These are phyloP conservation scores for Synanthedon tipuliformis DNA, from an alignment of 2,888 invertebrate species.

Conservation along the genomic window DNA sequence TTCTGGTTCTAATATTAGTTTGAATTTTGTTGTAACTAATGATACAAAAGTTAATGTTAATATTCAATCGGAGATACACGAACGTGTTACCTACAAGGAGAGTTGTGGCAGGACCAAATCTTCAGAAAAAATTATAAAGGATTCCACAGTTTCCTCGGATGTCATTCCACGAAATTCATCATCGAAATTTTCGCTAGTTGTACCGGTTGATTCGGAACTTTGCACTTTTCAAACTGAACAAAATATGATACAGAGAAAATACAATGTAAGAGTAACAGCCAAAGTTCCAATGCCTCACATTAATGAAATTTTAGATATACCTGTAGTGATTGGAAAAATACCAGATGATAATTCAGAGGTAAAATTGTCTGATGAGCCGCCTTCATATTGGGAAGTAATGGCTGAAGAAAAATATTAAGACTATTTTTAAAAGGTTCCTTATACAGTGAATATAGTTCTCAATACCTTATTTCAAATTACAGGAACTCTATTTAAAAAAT, in stretches of 20 bases:
- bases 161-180: not conserved
- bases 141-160: not conserved
- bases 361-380: slow-evolving; percentile 1
- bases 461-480: too few species aligned
- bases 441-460: too few species aligned
- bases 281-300: slow-evolving; percentile 4
- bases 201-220: slow-evolving; percentile 2
- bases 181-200: not conserved
- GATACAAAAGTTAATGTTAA: slow-evolving; percentile 2
- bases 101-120: slow-evolving; percentile 1
- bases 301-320: slow-evolving; percentile 2
- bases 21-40: slow-evolving; percentile 3
- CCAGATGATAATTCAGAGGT: not conserved
- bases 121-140: slow-evolving; percentile 1
- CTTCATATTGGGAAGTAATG: slow-evolving; percentile 8
- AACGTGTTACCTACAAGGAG: slow-evolving; percentile 2
- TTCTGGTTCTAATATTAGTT: slow-evolving; percentile 3
- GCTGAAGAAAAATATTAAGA: not conserved
- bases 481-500: too few species aligned
- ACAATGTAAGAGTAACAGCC: slow-evolving; percentile 1
- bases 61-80: slow-evolving; percentile 1
- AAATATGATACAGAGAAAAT: slow-evolving; percentile 3
- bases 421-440: too few species aligned
- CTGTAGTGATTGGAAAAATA: slow-evolving; percentile 5
- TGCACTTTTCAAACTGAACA: slow-evolving; percentile 5